phyloP scores from a whole-genome alignment of 2,797 vertebrate species.

The Diceros bicornis region DNA sequence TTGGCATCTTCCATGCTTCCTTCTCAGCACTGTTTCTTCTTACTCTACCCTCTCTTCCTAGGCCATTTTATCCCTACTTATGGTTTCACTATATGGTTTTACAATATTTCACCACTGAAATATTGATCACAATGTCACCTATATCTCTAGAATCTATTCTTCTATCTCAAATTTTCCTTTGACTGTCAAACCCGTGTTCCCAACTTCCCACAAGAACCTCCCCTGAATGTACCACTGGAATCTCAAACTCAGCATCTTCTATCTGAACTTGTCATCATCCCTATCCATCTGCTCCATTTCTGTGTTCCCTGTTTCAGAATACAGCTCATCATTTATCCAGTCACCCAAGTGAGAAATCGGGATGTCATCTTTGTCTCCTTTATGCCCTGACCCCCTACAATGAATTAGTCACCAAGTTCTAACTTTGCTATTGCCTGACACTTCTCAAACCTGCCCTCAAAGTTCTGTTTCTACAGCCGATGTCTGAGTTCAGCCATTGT shows the following conservation, averaged over 20 bases:
- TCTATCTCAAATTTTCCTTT: not conserved
- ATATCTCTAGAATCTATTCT: not conserved
- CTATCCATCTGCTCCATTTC: not conserved
- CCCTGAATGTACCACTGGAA: not conserved
- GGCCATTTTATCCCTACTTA: not conserved
- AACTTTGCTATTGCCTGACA: not conserved
- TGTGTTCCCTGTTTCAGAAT: not conserved
- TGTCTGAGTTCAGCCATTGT: not conserved
- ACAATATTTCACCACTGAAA: not conserved
- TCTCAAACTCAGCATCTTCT: not conserved
- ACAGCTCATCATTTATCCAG: not conserved
- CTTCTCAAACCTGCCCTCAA: not conserved
- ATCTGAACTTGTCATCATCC: not conserved
- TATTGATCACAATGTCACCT: not conserved
- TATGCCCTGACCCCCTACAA: not conserved
- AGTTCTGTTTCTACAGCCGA: not conserved
- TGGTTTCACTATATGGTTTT: not conserved
- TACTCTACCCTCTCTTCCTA: not conserved
- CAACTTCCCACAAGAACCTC: not conserved
- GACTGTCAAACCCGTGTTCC: not conserved
- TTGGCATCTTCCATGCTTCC: not conserved
- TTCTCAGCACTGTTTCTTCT: not conserved
- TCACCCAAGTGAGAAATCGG: not conserved
- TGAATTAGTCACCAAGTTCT: not conserved
- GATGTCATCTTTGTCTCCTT: not conserved